Conservation (phyloP, 2,113 vertebrate genomes). For the Rhizomys pruinosus region DNA sequence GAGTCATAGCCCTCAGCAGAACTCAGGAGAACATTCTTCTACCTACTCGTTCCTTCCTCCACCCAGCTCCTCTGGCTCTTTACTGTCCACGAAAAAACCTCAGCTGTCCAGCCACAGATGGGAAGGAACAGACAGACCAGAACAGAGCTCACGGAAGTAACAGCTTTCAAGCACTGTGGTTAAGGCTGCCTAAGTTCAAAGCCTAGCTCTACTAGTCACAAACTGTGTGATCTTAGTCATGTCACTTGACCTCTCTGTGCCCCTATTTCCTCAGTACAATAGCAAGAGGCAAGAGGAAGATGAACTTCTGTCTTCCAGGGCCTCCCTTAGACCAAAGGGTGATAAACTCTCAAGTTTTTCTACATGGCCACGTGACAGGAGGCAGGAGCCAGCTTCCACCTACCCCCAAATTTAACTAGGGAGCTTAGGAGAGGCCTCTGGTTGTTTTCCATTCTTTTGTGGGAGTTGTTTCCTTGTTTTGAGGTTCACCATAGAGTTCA, state of each 20-base stretch:
- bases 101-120: neutral
- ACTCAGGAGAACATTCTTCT: neutral
- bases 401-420: too few species aligned
- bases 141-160: neutral
- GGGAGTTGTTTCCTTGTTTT: neutral
- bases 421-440: neutral
- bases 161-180: neutral
- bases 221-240: neutral
- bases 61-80: neutral
- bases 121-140: too few species aligned
- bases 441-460: neutral
- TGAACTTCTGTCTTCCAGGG: neutral
- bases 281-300: neutral
- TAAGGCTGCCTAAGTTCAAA: neutral
- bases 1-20: neutral
- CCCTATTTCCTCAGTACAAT: neutral
- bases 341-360: neutral
- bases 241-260: neutral
- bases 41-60: neutral
- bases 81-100: neutral
- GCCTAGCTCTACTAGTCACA: neutral
- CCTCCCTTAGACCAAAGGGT: neutral
- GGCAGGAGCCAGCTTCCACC: neutral
- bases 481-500: neutral
- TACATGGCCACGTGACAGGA: neutral